phyloP scores from a whole-genome alignment of 2,888 invertebrate species.

The Acronicta alni region DNA sequence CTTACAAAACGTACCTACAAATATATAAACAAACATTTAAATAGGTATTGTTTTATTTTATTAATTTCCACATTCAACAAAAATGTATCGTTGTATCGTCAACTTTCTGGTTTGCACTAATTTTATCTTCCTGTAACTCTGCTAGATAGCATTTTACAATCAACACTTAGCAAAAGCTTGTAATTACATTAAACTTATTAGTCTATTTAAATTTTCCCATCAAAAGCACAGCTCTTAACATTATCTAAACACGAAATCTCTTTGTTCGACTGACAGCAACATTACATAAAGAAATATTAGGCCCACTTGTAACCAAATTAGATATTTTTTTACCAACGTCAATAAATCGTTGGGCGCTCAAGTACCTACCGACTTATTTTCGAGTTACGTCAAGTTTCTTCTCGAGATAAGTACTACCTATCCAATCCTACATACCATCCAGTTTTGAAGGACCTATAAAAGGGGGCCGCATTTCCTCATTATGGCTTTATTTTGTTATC shows the following conservation, averaged over 20 bases:
- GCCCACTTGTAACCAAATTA: slow-evolving; percentile 58
- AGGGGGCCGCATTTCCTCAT: slow-evolving; percentile 70
- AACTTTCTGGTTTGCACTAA: slow-evolving; percentile 1
- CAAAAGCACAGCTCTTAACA: slow-evolving; percentile 30
- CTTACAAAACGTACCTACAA: too few relatives aligned
- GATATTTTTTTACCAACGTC: slow-evolving; percentile 59
- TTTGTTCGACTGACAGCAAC: slow-evolving; percentile 52
- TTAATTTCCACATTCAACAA: not conserved
- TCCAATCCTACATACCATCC: slow-evolving; percentile 77
- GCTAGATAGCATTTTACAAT: slow-evolving; percentile 19
- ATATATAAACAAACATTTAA: too few relatives aligned
- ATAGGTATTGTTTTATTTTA: too few relatives aligned
- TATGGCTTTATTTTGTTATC: slow-evolving; percentile 66
- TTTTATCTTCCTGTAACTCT: slow-evolving; percentile 12
- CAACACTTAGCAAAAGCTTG: slow-evolving; percentile 40
- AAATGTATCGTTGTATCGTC: not conserved
- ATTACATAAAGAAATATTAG: slow-evolving; percentile 50
- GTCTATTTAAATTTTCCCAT: slow-evolving; percentile 35
- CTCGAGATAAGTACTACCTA: slow-evolving; percentile 81
- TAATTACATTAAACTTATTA: slow-evolving; percentile 33
- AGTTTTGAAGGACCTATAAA: slow-evolving; percentile 73
- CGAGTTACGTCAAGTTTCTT: slow-evolving; percentile 76
- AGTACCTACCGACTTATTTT: slow-evolving; percentile 74
- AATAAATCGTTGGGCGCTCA: slow-evolving; percentile 71
- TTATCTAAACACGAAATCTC: slow-evolving; percentile 52